phyloP scores from a whole-genome alignment of 2,113 vertebrate genomes.

The Nyctibius bracteatus region DNA sequence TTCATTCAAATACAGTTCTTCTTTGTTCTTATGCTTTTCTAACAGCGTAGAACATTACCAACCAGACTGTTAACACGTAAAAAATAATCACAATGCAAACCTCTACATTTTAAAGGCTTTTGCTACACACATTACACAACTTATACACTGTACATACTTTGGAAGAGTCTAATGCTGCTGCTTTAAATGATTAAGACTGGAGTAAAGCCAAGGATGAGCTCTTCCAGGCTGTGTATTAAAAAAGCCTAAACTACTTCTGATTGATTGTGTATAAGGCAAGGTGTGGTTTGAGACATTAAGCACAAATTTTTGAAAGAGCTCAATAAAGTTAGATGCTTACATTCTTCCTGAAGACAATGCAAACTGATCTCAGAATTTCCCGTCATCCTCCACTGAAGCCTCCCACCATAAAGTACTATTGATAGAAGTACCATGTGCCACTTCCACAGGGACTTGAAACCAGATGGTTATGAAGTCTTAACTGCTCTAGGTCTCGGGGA shows the following conservation, averaged over 20 bases:
- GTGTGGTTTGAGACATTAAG: background rate
- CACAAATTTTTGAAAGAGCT: background rate
- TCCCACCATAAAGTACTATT: background rate
- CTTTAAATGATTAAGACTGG: slow-evolving; percentile 20
- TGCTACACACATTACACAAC: slow-evolving; percentile 1
- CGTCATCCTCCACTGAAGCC: background rate
- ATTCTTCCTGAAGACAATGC: background rate
- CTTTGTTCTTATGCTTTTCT: slow-evolving; percentile 6
- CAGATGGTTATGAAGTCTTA: background rate
- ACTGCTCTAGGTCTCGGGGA: background rate
- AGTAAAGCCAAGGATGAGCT: slow-evolving; percentile 2
- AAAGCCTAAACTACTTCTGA: background rate
- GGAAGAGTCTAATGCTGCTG: background rate
- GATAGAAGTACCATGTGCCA: background rate
- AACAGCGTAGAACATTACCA: slow-evolving; percentile 10
- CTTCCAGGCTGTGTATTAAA: background rate
- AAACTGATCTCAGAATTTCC: background rate
- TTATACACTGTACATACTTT: background rate
- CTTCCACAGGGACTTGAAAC: background rate
- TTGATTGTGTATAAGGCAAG: background rate
- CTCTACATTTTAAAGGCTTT: background rate
- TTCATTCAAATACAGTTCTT: slow-evolving; percentile 22
- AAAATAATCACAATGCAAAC: slow-evolving; percentile 2
- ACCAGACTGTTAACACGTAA: background rate
- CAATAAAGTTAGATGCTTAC: background rate